Base-by-base conservation (phyloP, 2,888 invertebrate genomes). In the Drosophila acutilabella region DNA sequence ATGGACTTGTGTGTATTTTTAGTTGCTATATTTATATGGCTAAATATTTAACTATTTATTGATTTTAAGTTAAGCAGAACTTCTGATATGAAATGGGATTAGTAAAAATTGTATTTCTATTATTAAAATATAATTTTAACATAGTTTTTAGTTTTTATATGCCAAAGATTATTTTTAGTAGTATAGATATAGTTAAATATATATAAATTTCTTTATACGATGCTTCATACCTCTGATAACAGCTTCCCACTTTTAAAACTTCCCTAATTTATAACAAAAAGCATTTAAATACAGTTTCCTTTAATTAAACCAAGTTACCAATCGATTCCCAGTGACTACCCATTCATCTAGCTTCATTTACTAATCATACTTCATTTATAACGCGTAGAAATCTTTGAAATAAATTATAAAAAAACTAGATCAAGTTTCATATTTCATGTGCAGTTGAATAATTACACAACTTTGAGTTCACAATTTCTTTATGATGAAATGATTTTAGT, bases 381-480 rank as follows among this genome's bases (percentile, higher is more conserved):
- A 20, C 33, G 14, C 38, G 11, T 30, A 41, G 11, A n/a, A n/a
- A 44, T 56, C 1, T 44, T 44, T 7, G 1, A 23, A 57, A 20
- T 36, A 38, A 23, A 16, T 13, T 30, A 13, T 7, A 26, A 11
- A 20, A 20, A 38, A 8, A 23, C 23, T n/a, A 33, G 11, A 18
- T 20, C 18, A 23, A 59, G 42, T 59, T 59, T 52, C 52, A 53
- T 53, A 45, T 50, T 53, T 61, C 4, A 41, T 11, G 11, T 20
- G 10, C 30, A 33, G 36, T 16, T 73, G 40, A 48, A 57, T 56
- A 73, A 70, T 73, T 70, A 64, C 65, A 42, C 53, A 71, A 58
- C 57, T 58, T 54, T 54, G 30, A 54, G 58, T 51, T 48, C 23
- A 41, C 42, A 71, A 58, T 71, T 58, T 23, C 14, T 36, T 3